phyloP scores from a whole-genome alignment of 2,888 invertebrate genomes.

The Tipula lateralis region DNA sequence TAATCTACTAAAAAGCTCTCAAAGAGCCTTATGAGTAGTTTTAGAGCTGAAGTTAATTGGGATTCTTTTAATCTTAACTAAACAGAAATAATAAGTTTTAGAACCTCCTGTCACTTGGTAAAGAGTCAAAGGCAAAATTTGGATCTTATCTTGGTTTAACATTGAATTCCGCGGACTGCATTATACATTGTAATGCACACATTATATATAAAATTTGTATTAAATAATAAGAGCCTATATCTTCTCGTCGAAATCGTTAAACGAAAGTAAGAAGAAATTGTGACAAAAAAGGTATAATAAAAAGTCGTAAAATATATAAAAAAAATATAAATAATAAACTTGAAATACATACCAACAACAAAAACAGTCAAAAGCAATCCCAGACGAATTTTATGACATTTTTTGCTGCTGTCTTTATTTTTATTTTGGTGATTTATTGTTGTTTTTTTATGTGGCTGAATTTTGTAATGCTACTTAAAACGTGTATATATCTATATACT shows the following conservation, averaged over 20 bases:
- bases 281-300: slow-evolving; percentile 24
- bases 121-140: too few species aligned
- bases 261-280: background rate
- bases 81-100: too few species aligned
- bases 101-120: too few species aligned
- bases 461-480: slow-evolving; percentile 24
- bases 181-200: too few species aligned
- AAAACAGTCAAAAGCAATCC: background rate
- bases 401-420: slow-evolving; percentile 24
- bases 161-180: too few species aligned
- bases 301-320: background rate
- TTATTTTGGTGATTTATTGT: slow-evolving; percentile 2
- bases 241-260: background rate
- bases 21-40: too few species aligned
- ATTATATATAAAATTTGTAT: background rate
- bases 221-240: background rate
- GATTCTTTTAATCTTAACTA: too few species aligned
- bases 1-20: too few species aligned
- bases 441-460: slow-evolving; percentile 6
- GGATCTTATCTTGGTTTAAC: too few species aligned
- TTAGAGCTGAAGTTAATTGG: too few species aligned
- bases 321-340: background rate
- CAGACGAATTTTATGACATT: slow-evolving; percentile 19
- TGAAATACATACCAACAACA: background rate
- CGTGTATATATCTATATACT: too few species aligned